phyloP scores from a whole-genome alignment of 1,140 invertebrate species.

The Megalonaias nervosa region DNA sequence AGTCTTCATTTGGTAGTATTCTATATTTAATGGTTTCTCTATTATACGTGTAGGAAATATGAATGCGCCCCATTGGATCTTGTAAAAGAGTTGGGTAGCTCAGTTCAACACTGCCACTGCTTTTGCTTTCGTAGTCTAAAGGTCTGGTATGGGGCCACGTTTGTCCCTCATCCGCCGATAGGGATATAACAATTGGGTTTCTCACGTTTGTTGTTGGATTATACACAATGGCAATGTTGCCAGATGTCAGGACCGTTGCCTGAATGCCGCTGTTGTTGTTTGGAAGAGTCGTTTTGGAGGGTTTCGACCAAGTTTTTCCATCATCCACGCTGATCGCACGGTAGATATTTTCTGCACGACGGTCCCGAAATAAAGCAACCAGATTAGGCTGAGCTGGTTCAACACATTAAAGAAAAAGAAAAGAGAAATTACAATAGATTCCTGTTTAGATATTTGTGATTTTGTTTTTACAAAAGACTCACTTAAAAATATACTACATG shows the following conservation, averaged over 20 bases:
- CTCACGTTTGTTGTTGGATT: slow-evolving; percentile 31
- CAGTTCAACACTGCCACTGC: slow-evolving; percentile 14
- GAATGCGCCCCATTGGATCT: slow-evolving; percentile 21
- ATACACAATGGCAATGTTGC: slow-evolving; percentile 30
- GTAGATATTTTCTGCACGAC: slow-evolving; percentile 30
- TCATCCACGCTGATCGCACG: slow-evolving; percentile 24
- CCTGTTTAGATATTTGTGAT: too few relatives aligned
- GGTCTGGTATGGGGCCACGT: slow-evolving; percentile 26
- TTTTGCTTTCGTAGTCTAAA: slow-evolving; percentile 14
- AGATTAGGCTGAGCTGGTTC: slow-evolving; percentile 18
- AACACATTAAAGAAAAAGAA: not conserved
- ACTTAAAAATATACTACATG: too few relatives aligned
- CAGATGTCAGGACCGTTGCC: slow-evolving; percentile 24
- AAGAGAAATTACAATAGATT: not conserved
- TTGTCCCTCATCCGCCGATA: slow-evolving; percentile 26
- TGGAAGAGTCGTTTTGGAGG: slow-evolving; percentile 26
- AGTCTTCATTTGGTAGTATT: slow-evolving; percentile 34
- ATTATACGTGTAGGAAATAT: slow-evolving; percentile 38
- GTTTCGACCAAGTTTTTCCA: slow-evolving; percentile 32
- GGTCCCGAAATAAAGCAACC: slow-evolving; percentile 31
- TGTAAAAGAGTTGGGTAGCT: slow-evolving; percentile 38
- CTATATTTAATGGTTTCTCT: slow-evolving; percentile 35
- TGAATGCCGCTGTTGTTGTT: slow-evolving; percentile 41
- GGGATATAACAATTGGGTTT: slow-evolving; percentile 26
- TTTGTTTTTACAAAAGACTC: too few relatives aligned